Base-by-base conservation (phyloP, 1,140 invertebrate genomes). In the Hydropsyche tenuis region DNA sequence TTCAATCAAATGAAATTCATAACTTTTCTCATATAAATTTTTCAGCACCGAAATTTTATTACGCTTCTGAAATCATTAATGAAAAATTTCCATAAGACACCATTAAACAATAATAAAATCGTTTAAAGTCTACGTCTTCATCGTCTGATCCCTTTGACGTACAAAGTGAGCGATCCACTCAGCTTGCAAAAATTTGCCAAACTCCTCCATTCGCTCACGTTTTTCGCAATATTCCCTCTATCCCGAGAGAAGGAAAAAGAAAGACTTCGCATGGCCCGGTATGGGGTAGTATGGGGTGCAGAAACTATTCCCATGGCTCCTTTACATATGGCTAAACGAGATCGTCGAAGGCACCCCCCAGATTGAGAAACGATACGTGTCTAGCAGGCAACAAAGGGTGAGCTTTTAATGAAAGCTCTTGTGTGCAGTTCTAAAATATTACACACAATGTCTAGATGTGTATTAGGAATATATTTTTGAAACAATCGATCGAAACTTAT, bases 81-180 rank as follows among this genome's bases (percentile, higher is more conserved):
- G 9, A 37, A 3, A 37, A 37, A 37, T 3, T 37, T 37, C 30
- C 30, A 37, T 37, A 9, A 9, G 3, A 9, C 30, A 37, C 30
- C 30, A 37, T 37, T 37, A 37, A 37, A 37, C 30, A 37, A 37
- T 37, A 37, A 37, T 37, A 37, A 48, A 48, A 48, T 48, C 45
- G 11, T 48, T 48, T 48, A 48, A 48, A n/a, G 16, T 48, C 45
- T 3, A 14, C 30, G 30, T 37, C 30, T 48, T 48, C 45, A 16
- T 16, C 45, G 45, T 48, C 45, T 48, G 45, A 48, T 48, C 16
- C 45, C 45, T 25, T 60, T 23, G 20, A 3, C 7, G 56, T 27
- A 60, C 56, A 25, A 60, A 25, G 22, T 23, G 22, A 60, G 12
- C 20, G 56, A 60, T 60, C 56, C 56, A 60, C 22, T 60, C 56